phyloP scores from a whole-genome alignment of 2,888 invertebrate genomes.

The Dorcus hopei region DNA sequence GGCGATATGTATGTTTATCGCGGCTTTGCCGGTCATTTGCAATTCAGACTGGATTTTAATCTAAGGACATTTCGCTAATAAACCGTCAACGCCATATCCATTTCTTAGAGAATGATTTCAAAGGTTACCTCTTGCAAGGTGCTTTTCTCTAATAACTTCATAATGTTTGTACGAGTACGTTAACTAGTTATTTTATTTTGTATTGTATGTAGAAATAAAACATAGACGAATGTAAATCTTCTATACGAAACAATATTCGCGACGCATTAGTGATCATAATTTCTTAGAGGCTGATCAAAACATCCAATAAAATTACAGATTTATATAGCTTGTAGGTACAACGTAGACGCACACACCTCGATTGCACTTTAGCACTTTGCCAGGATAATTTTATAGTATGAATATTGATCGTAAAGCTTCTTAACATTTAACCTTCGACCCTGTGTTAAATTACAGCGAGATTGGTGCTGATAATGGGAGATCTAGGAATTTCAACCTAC shows the following conservation, averaged over 20 bases:
- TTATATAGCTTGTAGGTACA: constrained; percentile 6
- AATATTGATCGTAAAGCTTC: constrained; percentile 18
- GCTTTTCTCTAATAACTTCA: too few relatives aligned
- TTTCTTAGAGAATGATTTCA: background rate
- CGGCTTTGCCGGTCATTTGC: constrained; percentile 25
- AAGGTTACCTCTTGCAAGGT: too few relatives aligned
- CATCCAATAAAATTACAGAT: constrained; percentile 10
- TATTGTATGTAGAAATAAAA: too few relatives aligned
- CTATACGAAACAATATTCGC: constrained; percentile 13
- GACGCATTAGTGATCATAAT: constrained; percentile 13
- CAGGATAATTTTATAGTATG: constrained; percentile 15
- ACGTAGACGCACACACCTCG: constrained; percentile 1
- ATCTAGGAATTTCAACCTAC: constrained; percentile 25
- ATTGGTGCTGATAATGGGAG: constrained; percentile 21
- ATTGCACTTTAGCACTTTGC: constrained; percentile 14
- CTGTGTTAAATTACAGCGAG: constrained; percentile 19
- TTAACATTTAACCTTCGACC: constrained; percentile 17
- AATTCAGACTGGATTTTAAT: constrained; percentile 28
- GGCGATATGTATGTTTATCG: constrained; percentile 27
- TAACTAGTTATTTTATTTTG: too few relatives aligned
- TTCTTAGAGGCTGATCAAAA: constrained; percentile 11
- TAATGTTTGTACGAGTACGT: too few relatives aligned
- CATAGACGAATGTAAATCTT: background rate
- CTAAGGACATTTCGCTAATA: constrained; percentile 23
- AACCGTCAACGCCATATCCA: constrained; percentile 22